Evolutionary conservation across 2,113 vertebrate genomes (phyloP).

Genomic region (Alethe castanea): DNA sequence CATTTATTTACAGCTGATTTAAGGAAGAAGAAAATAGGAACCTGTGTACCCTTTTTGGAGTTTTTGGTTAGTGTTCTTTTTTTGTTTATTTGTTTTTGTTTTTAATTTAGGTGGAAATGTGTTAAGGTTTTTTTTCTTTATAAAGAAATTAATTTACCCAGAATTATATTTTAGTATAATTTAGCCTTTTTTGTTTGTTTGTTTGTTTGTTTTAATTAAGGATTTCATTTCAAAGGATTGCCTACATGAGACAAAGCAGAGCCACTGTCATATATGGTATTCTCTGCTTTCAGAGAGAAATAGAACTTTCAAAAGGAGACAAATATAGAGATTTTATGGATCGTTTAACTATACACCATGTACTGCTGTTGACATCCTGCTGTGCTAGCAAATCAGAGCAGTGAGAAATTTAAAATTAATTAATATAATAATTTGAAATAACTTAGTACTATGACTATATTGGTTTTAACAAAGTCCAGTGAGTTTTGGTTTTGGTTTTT

Average conservation of each 20-base stretch:
- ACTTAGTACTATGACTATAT: neutral
- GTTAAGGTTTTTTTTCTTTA: neutral
- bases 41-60: neutral
- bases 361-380: neutral
- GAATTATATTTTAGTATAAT: neutral
- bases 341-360: accelerated
- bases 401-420: neutral
- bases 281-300: neutral
- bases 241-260: neutral
- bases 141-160: neutral
- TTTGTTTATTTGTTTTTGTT: neutral
- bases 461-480: neutral
- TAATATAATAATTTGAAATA: neutral
- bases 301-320: neutral
- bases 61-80: too few relatives aligned
- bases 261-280: neutral
- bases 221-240: neutral
- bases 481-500: neutral
- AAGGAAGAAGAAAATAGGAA: neutral
- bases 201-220: neutral
- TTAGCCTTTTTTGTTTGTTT: neutral
- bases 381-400: neutral
- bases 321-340: neutral
- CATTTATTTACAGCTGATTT: neutral
- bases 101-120: neutral